Percentiles rank a stretch among this genome's conserved stretches.
Evolutionary conservation across 2,113 vertebrate genomes (phyloP).

Genomic region (Crotalus helleri): DNA sequence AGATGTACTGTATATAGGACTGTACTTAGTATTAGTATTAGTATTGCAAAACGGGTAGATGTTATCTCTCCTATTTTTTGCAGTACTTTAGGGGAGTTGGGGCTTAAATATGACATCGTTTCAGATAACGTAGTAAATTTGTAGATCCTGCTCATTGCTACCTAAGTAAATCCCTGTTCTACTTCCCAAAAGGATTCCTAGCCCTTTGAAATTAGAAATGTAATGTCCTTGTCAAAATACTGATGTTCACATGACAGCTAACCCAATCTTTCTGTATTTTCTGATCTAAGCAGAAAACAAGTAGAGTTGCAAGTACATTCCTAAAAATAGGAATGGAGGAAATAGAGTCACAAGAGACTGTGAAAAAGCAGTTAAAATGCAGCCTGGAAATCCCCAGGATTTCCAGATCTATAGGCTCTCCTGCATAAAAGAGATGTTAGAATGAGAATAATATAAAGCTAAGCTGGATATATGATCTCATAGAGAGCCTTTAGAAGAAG

Average conservation of each 20-base stretch:
- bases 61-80: neutral
- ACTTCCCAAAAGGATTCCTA: conserved; percentile 4
- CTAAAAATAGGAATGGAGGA: neutral
- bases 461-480: neutral
- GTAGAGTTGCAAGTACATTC: neutral
- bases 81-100: neutral
- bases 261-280: neutral
- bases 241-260: neutral
- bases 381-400: neutral
- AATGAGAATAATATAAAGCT: neutral
- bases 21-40: neutral
- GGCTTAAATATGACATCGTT: neutral
- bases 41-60: neutral
- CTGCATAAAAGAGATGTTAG: neutral
- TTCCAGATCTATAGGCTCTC: neutral
- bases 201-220: neutral
- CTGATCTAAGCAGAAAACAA: neutral
- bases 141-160: neutral
- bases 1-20: neutral
- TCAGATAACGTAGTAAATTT: neutral
- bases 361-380: neutral
- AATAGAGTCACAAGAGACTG: neutral
- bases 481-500: neutral
- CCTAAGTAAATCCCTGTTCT: neutral
- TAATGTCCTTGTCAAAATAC: neutral